Evolutionary conservation across 2,113 vertebrate genomes (phyloP).

Genomic region (Hyla sarda): DNA sequence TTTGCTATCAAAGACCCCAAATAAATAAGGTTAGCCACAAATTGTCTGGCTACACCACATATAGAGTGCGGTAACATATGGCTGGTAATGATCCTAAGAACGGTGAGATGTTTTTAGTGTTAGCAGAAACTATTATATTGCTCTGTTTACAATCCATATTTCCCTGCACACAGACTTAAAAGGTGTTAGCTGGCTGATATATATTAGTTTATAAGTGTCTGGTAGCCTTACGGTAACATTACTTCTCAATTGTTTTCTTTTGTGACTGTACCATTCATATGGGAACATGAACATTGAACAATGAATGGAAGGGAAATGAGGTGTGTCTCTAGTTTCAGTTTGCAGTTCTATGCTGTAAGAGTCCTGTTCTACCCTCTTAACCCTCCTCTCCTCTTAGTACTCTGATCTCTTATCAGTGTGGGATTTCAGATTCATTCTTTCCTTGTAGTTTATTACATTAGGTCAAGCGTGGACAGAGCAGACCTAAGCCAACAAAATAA

Average conservation of each 20-base stretch:
- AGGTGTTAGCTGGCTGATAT: neutral
- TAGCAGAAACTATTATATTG: neutral
- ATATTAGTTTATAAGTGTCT: neutral
- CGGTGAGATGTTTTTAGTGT: neutral
- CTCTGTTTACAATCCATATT: neutral
- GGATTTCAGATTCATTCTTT: constrained; percentile 49
- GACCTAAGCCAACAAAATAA: constrained; percentile 21
- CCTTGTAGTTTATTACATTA: constrained; percentile 18
- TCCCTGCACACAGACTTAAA: neutral
- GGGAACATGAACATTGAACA: constrained; percentile 40
- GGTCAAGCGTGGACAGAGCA: constrained; percentile 27
- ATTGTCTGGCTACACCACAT: no score
- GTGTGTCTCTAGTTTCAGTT: constrained; percentile 22
- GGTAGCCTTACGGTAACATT: neutral
- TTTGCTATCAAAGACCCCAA: no score
- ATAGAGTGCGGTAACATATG: no score
- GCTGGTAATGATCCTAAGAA: no score
- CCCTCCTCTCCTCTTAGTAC: neutral
- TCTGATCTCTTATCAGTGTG: constrained; percentile 56
- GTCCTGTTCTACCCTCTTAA: neutral
- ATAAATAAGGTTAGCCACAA: no score
- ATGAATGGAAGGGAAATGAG: constrained; percentile 54
- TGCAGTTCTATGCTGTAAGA: neutral
- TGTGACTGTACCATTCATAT: constrained; percentile 55
- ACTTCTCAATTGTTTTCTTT: constrained; percentile 55